These are phyloP conservation scores for Oncopodura yosiiana DNA, from an alignment of 1,140 invertebrate genomes.

Conservation along the genomic window DNA sequence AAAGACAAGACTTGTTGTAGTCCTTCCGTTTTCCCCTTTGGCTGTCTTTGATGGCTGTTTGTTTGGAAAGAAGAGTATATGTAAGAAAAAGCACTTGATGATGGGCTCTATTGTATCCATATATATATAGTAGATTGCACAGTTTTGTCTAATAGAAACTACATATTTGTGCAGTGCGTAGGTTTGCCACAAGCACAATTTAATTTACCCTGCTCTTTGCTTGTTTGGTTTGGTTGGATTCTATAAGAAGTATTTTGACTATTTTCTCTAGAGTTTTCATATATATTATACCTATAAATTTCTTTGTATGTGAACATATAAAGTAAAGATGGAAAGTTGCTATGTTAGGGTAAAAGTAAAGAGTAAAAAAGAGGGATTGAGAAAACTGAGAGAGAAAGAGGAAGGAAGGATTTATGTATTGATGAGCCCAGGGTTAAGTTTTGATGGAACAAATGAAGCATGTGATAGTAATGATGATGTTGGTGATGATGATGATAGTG, in stretches of 20 bases:
- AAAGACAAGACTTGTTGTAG: constrained; percentile 5
- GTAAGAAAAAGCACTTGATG: constrained; percentile 2
- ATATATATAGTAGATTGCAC: no score
- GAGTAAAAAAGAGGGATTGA: neutral
- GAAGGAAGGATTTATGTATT: constrained; percentile 10
- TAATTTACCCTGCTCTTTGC: no score
- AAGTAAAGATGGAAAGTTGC: neutral
- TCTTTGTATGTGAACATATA: no score
- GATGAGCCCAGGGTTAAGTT: constrained; percentile 3
- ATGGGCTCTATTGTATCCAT: neutral
- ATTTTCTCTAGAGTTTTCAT: no score
- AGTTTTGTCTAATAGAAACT: no score
- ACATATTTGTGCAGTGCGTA: no score
- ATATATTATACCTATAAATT: no score
- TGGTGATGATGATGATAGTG: neutral
- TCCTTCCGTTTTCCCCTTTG: constrained; percentile 9
- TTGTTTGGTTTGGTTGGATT: no score
- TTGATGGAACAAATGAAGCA: constrained; percentile 21
- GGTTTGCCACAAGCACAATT: no score
- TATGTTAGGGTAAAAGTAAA: neutral
- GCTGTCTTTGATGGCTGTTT: constrained; percentile 5
- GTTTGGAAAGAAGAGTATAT: constrained; percentile 1
- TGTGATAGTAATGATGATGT: constrained; percentile 20
- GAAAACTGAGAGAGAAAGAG: neutral
- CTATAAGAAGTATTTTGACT: no score